Conservation (phyloP, 2,113 vertebrate species). For the Bos indicus region DNA sequence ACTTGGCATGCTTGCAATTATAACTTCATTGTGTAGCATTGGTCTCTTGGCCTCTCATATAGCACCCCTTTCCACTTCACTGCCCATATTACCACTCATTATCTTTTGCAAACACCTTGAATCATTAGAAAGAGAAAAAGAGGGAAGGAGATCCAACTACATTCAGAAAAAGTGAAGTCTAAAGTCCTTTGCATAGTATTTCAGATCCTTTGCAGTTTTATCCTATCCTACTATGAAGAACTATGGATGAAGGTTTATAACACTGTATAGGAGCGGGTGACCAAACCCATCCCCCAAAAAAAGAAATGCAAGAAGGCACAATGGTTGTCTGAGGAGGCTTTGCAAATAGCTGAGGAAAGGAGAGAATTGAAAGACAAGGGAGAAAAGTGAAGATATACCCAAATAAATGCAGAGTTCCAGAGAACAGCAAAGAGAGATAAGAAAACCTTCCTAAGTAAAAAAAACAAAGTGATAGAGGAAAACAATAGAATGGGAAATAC, state of each 20-base stretch:
- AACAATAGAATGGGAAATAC: not conserved
- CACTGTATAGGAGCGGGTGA: not conserved
- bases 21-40: not conserved
- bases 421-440: not conserved
- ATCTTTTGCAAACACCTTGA: not conserved
- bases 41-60: not conserved
- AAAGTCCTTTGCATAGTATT: not conserved
- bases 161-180: not conserved
- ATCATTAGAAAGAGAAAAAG: not conserved
- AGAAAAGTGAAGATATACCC: not conserved
- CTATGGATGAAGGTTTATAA: not conserved
- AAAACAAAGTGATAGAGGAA: not conserved
- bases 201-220: not conserved
- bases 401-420: not conserved
- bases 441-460: not conserved
- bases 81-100: not conserved
- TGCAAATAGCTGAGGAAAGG: not conserved
- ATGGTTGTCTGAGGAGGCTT: not conserved
- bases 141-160: not conserved
- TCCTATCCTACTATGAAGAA: not conserved
- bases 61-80: not conserved
- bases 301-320: not conserved
- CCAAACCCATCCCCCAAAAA: not conserved
- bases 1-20: not conserved
- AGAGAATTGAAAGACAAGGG: not conserved